These are phyloP conservation scores for Notarius lentiginosus DNA, from an alignment of 2,113 vertebrate genomes.

Conservation along the genomic window DNA sequence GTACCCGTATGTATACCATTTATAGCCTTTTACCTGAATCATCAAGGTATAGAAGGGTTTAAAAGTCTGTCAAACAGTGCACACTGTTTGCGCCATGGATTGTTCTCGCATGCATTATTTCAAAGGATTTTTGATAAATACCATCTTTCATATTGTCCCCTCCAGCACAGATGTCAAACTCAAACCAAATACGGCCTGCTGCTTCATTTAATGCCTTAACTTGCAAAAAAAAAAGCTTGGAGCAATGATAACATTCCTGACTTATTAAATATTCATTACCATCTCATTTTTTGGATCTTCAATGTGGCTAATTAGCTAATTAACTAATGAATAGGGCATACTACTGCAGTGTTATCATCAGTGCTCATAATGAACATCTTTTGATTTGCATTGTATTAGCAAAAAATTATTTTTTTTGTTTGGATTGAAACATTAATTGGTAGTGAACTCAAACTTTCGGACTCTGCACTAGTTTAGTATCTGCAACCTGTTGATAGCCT, in stretches of 20 bases:
- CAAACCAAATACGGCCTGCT: too few species aligned
- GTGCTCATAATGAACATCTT: neutral
- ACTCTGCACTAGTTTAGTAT: neutral
- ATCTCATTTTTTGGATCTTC: neutral
- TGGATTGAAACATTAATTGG: neutral
- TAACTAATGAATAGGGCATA: neutral
- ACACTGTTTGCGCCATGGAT: neutral
- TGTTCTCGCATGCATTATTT: neutral
- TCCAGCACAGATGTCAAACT: too few species aligned
- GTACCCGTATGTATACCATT: slow-evolving; percentile 80
- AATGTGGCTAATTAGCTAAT: neutral
- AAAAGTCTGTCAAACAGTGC: neutral
- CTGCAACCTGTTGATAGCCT: neutral
- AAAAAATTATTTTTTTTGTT: neutral
- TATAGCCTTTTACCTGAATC: neutral
- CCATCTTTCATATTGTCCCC: neutral
- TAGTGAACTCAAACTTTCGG: neutral
- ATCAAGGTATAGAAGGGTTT: neutral
- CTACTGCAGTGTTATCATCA: neutral
- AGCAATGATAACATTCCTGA: neutral
- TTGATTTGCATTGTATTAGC: neutral
- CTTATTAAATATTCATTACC: neutral
- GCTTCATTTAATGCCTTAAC: too few species aligned
- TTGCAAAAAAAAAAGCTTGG: too few species aligned
- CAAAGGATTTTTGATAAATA: neutral